These are phyloP conservation scores for Pica pica DNA, from an alignment of 2,113 vertebrate species.

Conservation along the genomic window DNA sequence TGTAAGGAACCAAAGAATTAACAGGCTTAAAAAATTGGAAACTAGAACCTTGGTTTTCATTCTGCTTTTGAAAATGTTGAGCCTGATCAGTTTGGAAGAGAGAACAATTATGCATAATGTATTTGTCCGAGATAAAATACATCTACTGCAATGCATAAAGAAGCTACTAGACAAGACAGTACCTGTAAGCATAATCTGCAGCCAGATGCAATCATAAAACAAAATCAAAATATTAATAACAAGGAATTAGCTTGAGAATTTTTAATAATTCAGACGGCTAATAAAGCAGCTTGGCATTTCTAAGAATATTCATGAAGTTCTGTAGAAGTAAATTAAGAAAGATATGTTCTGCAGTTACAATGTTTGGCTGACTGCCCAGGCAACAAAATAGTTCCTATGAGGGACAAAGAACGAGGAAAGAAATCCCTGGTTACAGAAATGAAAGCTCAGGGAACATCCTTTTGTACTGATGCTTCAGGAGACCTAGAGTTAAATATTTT, in stretches of 20 bases:
- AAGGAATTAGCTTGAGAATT: not conserved
- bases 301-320: slow-evolving; percentile 18
- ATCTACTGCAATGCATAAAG: not conserved
- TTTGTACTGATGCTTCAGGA: not conserved
- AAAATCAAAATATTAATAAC: slow-evolving; percentile 28
- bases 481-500: not conserved
- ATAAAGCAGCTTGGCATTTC: slow-evolving; percentile 7
- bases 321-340: slow-evolving; percentile 16
- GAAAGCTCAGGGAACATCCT: not conserved
- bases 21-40: not conserved
- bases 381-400: not conserved
- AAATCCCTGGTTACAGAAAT: not conserved
- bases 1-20: not conserved
- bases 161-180: not conserved
- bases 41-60: not conserved
- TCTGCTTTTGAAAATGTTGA: not conserved
- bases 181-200: not conserved
- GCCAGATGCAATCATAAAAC: slow-evolving; percentile 22
- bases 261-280: slow-evolving; percentile 34
- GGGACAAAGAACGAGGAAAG: not conserved
- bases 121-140: not conserved
- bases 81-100: not conserved
- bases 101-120: not conserved
- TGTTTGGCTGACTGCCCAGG: slow-evolving; percentile 31
- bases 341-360: slow-evolving; percentile 6